Base-by-base conservation (phyloP, 2,888 invertebrate species). In the Ethmia dodecea region DNA sequence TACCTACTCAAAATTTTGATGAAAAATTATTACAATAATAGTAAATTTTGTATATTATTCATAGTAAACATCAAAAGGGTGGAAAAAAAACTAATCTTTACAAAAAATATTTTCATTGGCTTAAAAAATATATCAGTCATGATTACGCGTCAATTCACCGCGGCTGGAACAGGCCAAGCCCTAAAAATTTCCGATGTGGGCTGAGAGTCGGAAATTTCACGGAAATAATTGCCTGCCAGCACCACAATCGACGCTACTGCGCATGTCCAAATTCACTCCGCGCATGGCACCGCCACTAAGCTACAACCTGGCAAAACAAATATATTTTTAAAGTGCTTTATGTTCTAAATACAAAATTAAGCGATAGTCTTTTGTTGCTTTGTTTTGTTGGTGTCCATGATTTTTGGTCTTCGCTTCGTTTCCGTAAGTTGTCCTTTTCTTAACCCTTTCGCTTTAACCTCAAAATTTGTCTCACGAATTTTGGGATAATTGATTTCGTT, bases 131-230 rank as follows among this genome's bases (percentile, higher is more conserved):
- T 9, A 8, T 22, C n/a, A 22, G 8, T 22, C 22, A 22, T n/a
- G 22, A 6, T 22, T 20, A 20, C 3, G 9, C 8, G 43, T 49
- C 41, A 55, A 39, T 60, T 54, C 37, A 47, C 53, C 45, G 48
- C 45, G 43, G 43, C 48, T 41, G 52, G 46, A 51, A 52, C 49
- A 48, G 38, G 66, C 60, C 72, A 66, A 77, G 58, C 77, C 73
- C 70, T 76, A 62, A 66, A 66, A 66, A 70, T 61, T 60, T 65
- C 66, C 67, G 63, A 70, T 65, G 60, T 46, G 48, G 52, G 52
- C 60, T 58, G 47, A 52, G 55, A 50, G 49, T 44, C 72, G 81
- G 81, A 81, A 77, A 80, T 76, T 72, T 70, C 63, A 63, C 58
- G 55, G 61, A 56, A 69, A 67, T 77, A 71, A 78, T 81, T 75